These are phyloP conservation scores for Drosophila carrolli DNA, from an alignment of 1,140 invertebrate genomes.

Conservation along the genomic window DNA sequence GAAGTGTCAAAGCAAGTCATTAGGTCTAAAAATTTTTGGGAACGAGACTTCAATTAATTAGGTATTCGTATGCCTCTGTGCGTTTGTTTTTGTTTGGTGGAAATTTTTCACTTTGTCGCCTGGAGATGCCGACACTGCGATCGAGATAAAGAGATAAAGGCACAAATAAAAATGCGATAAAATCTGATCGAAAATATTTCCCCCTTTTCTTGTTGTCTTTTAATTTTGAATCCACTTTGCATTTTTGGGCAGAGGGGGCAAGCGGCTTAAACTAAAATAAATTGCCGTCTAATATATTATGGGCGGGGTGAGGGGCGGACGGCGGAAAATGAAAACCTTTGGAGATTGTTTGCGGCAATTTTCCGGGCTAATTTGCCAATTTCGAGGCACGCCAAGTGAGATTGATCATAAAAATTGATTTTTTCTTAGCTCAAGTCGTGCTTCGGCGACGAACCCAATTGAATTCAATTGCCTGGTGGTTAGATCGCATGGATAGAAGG, in stretches of 20 bases:
- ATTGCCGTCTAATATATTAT: conserved; percentile 48
- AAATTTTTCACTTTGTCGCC: conserved; percentile 75
- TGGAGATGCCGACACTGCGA: conserved; percentile 64
- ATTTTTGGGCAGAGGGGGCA: conserved; percentile 20
- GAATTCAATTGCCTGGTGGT: conserved; percentile 69
- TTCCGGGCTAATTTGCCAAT: conserved; percentile 74
- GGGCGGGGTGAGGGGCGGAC: not conserved
- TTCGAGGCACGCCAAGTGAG: conserved; percentile 71
- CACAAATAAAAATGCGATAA: conserved; percentile 58
- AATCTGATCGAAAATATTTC: conserved; percentile 69
- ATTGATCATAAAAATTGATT: conserved; percentile 82
- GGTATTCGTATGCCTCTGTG: conserved; percentile 61
- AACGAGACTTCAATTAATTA: conserved; percentile 67
- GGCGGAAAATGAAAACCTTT: conserved; percentile 30
- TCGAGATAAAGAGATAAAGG: conserved; percentile 49
- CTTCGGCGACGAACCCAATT: conserved; percentile 59
- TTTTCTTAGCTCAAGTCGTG: conserved; percentile 64
- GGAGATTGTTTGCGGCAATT: conserved; percentile 57
- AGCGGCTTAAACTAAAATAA: conserved; percentile 50
- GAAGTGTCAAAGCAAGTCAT: conserved; percentile 83
- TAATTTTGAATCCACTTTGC: conserved; percentile 61
- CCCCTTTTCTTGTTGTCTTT: conserved; percentile 12
- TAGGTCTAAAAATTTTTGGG: conserved; percentile 53
- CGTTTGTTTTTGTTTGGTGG: conserved; percentile 39
- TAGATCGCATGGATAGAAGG: conserved; percentile 49